Evolutionary conservation across 2,888 invertebrate species (phyloP), one percentile per base, ranked within the genome.

Genomic region (Macaria liturata): DNA sequence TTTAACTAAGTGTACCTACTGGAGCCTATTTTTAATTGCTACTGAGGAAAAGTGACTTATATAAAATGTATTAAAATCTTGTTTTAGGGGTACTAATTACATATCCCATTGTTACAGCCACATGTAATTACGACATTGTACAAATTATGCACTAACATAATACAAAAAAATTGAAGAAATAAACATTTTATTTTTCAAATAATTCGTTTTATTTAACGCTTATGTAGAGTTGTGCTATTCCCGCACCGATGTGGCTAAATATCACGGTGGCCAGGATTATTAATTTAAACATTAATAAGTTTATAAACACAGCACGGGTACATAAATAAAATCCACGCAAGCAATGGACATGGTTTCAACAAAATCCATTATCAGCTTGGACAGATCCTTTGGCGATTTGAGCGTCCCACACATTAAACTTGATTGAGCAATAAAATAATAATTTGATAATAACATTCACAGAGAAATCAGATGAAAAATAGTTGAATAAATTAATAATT

Each of bases 131-230:
- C 44, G 9, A 46, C 39, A 49, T 46, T 80, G 78, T 82, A 80
- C 79, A 81, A 80, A 42, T 69, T 49, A 68, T 56, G 65, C 69
- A 67, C 4, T 6, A 37, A 37, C 72, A 74, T 72, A 62, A 60
- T 64, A 63, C 64, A 66, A 56, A 64, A 56, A 78, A 84, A 86
- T 78, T 42, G 6, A 42, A 42, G 70, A 83, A 88, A 84, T 76
- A 81, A 77, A 78, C 70, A 76, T 74, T 73, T 78, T 80, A 79
- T 83, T 86, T 87, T 89, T 79, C 71, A 82, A 86, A 80, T 77
- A 81, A 80, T 77, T 68, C 56, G 65, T 69, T 88, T 88, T 88
- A 84, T 85, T 86, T 84, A 81, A 78, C 78, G 75, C 81, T 83
- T 85, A 86, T 71, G 79, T 75, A 78, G 79, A 78, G 77, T 77